Evolutionary conservation across 2,888 invertebrate species (phyloP), one percentile per base, ranked within the genome.

Genomic region (Athalia cordata): DNA sequence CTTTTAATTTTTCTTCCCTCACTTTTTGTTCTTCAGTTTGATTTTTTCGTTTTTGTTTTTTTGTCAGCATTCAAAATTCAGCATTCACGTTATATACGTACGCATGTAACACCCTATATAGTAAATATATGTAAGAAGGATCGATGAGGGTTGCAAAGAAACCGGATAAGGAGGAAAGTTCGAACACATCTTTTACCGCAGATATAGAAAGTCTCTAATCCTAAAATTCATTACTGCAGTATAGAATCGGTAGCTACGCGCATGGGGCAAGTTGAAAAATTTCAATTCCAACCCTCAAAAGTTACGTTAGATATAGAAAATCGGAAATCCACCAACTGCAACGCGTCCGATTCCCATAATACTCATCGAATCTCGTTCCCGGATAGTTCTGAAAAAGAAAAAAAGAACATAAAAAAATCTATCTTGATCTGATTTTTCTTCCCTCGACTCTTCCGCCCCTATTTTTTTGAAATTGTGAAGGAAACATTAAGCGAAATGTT

Each of bases 261-360:
- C 15, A 29, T 67, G 9, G 29, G 68, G 68, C 55, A 29, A 29
- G 1, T 29, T 29, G 29, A 29, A 29, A 29, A 29, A 29, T 29
- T 68, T 68, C 68, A 68, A 68, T 68, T 68, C 55, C 68, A 68
- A 68, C 55, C 68, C 43, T 29, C 29, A 29, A 29, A 29, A 29
- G 29, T 29, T 29, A 29, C 29, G 29, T 29, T n/a, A 29, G 1
- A 29, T 29, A 29, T 29, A 29, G 29, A 29, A 29, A 29, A 29
- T 29, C 2, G 29, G 29, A 29, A 29, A 29, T 29, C 29, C 29
- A 29, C 29, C 29, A 29, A 29, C 29, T 29, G 29, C 29, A 29
- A 29, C 29, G 2, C 29, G 29, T 29, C 29, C 29, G 29, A 29
- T 29, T 29, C n/a, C n/a, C 29, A 29, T 2, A 29, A 29, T 29